These are phyloP conservation scores for Smittia sp. DNA, from an alignment of 2,888 invertebrate genomes.

Conservation along the genomic window DNA sequence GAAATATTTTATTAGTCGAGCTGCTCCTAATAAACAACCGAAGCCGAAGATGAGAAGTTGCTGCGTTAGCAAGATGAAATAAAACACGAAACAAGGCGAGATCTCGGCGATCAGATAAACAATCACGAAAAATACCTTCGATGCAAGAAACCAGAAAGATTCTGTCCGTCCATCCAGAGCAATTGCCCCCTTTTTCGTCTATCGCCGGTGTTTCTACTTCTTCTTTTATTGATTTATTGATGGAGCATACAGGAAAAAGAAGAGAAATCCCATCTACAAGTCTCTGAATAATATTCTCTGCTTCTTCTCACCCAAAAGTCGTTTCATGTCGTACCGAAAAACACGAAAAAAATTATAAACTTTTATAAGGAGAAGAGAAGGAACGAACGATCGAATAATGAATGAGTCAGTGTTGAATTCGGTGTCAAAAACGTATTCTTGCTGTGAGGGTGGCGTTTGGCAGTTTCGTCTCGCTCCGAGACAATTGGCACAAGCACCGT, in stretches of 20 bases:
- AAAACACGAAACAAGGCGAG: neutral
- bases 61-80: neutral
- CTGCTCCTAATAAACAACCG: neutral
- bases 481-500: neutral
- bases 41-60: neutral
- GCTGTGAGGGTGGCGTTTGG: slow-evolving; percentile 13
- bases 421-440: slow-evolving; percentile 1
- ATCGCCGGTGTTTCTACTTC: neutral
- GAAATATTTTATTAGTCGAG: slow-evolving; percentile 19
- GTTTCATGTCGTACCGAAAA: slow-evolving; percentile 37
- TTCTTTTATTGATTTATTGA: slow-evolving; percentile 22
- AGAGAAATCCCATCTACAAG: slow-evolving; percentile 3
- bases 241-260: neutral
- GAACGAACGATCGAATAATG: slow-evolving; percentile 28
- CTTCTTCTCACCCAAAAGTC: slow-evolving; percentile 3
- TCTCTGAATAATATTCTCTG: neutral
- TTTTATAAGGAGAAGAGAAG: neutral
- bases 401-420: slow-evolving; percentile 38
- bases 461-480: neutral
- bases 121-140: slow-evolving; percentile 1
- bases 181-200: slow-evolving; percentile 3
- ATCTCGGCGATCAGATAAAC: slow-evolving; percentile 3
- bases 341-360: neutral
- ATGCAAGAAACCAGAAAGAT: slow-evolving; percentile 8
- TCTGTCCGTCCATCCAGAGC: neutral